Evolutionary conservation across 2,888 invertebrate species (phyloP).

Genomic region (Orthosia gracilis): DNA sequence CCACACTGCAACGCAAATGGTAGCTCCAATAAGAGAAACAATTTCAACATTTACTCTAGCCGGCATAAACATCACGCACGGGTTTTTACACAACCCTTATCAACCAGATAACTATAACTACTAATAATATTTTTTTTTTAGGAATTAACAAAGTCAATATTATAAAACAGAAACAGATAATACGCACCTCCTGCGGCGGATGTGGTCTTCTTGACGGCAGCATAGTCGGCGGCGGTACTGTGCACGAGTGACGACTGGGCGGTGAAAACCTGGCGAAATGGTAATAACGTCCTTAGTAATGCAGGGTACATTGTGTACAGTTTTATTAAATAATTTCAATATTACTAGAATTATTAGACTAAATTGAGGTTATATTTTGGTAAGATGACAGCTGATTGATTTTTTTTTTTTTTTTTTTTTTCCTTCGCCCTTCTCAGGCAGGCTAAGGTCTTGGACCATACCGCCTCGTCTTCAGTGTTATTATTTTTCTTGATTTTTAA

Average conservation of each 20-base stretch:
- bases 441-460: too few species aligned
- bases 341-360: background rate
- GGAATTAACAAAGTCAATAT: background rate
- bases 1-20: too few species aligned
- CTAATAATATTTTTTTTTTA: too few species aligned
- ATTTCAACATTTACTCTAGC: background rate
- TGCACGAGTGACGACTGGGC: conserved; percentile 70
- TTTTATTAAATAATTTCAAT: background rate
- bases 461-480: too few species aligned
- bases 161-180: background rate
- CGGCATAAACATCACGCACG: background rate
- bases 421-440: too few species aligned
- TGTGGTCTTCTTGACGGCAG: conserved; percentile 86
- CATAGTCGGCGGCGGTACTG: conserved; percentile 68
- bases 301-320: conserved; percentile 62
- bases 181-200: conserved; percentile 86
- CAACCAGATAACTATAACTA: background rate
- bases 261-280: conserved; percentile 57
- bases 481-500: too few species aligned
- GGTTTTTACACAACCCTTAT: background rate
- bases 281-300: conserved; percentile 61
- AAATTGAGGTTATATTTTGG: conserved; percentile 33
- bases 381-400: background rate
- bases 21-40: background rate
- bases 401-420: too few species aligned